phyloP scores from a whole-genome alignment of 2,888 invertebrate genomes.

The Agrochola litura region DNA sequence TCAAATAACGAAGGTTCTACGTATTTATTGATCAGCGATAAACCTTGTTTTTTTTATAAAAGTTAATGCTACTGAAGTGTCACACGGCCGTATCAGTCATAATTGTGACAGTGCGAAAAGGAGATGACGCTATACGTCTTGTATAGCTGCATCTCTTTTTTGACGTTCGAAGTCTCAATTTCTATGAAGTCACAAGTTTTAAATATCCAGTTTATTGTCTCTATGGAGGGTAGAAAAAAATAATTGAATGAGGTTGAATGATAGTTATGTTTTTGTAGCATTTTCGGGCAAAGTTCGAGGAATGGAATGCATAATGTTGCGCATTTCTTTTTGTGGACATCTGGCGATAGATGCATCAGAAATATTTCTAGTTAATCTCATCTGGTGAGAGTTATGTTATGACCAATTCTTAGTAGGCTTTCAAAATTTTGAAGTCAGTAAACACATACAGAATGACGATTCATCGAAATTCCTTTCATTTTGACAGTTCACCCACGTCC shows the following conservation, averaged over 20 bases:
- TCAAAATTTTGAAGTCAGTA: background rate
- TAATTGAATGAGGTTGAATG: constrained; percentile 7
- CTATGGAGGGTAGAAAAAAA: constrained; percentile 11
- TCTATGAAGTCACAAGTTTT: constrained; percentile 15
- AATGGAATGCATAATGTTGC: constrained; percentile 9
- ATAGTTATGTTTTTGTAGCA: constrained; percentile 49
- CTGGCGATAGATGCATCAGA: background rate
- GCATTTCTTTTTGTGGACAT: background rate
- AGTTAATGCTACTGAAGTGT: constrained; percentile 20
- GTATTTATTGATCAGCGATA: constrained; percentile 17
- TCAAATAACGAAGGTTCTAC: constrained; percentile 12
- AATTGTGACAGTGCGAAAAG: constrained; percentile 12
- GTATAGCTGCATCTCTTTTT: constrained; percentile 28
- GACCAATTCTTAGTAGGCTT: background rate
- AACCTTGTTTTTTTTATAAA: constrained; percentile 41
- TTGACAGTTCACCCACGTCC: background rate
- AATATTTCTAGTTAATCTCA: background rate
- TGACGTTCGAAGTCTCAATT: background rate
- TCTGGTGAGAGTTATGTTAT: too few relatives aligned
- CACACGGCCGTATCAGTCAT: background rate
- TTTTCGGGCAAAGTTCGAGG: constrained; percentile 23
- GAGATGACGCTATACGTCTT: background rate
- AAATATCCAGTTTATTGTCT: constrained; percentile 22
- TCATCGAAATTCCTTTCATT: background rate
- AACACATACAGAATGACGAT: background rate